These are phyloP conservation scores for Drosophila aldrichi DNA, from an alignment of 2,888 invertebrate genomes.

Conservation along the genomic window DNA sequence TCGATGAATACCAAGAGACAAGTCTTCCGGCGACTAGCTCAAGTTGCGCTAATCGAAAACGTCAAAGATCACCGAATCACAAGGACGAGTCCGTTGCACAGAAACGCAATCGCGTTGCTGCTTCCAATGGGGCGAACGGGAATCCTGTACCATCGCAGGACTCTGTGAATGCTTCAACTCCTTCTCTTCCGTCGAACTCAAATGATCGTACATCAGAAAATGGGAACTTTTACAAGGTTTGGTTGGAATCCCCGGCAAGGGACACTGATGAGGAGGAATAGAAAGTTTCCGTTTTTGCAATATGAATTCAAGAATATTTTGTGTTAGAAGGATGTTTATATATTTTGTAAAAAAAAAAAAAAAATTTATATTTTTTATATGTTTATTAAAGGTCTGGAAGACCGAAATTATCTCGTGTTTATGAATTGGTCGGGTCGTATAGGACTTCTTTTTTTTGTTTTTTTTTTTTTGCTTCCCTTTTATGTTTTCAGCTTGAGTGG, in stretches of 20 bases:
- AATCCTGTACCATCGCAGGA: background rate
- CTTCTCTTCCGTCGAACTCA: background rate
- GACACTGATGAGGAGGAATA: background rate
- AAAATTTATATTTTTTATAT: background rate
- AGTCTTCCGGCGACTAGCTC: background rate
- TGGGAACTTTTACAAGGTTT: background rate
- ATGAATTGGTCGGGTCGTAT: background rate
- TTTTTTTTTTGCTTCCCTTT: background rate
- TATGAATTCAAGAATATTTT: background rate
- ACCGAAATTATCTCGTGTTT: background rate
- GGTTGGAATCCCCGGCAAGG: background rate
- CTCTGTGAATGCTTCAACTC: background rate
- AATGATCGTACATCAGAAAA: fast-evolving
- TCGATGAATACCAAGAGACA: background rate
- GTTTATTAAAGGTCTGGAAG: background rate
- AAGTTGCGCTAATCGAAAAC: background rate
- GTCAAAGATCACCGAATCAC: background rate
- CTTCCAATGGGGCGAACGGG: too few species aligned
- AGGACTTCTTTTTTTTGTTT: background rate
- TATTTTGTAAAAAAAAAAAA: background rate
- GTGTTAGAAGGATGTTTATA: background rate
- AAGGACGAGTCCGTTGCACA: background rate
- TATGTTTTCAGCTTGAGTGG: background rate
- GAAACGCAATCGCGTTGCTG: fast-evolving
- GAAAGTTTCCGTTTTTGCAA: background rate